phyloP scores from a whole-genome alignment of 2,113 vertebrate genomes.

The Notothenia coriiceps region DNA sequence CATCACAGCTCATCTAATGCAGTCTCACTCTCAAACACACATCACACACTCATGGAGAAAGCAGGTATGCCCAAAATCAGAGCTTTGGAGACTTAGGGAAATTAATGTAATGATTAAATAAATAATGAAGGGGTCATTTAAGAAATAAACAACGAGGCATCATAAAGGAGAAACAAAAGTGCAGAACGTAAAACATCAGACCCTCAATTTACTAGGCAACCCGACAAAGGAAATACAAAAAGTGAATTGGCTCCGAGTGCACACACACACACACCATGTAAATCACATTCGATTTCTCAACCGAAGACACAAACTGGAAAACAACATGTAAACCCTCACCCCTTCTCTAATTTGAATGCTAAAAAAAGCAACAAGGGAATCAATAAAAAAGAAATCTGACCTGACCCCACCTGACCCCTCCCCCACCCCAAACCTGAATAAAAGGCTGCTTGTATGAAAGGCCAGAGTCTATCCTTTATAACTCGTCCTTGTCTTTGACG shows the following conservation, averaged over 20 bases:
- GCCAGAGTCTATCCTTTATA: conserved; percentile 70
- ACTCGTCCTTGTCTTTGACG: conserved; percentile 69
- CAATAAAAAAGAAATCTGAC: conserved; percentile 42
- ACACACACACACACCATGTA: not conserved
- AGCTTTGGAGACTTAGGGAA: not conserved
- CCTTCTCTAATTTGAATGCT: conserved; percentile 23
- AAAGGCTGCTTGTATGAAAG: conserved; percentile 53
- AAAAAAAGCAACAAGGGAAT: conserved; percentile 5
- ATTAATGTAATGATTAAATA: conserved; percentile 44
- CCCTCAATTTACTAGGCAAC: conserved; percentile 23
- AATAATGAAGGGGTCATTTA: conserved; percentile 47
- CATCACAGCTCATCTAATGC: conserved; percentile 58
- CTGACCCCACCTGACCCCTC: conserved; percentile 12
- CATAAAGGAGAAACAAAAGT: conserved; percentile 60
- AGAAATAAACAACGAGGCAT: conserved; percentile 21
- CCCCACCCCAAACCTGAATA: conserved; percentile 35
- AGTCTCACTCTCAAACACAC: conserved; percentile 20
- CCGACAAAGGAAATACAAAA: not conserved
- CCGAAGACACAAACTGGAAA: conserved; percentile 4
- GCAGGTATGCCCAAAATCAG: not conserved
- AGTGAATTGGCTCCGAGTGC: not conserved
- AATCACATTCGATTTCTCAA: conserved; percentile 47
- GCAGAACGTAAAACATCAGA: conserved; percentile 57
- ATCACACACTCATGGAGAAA: conserved; percentile 6
- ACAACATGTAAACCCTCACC: conserved; percentile 35